Percentiles rank a stretch among this genome's conserved stretches.
Evolutionary conservation across 2,888 invertebrate genomes (phyloP).

Genomic region (Xanthia icteritia): DNA sequence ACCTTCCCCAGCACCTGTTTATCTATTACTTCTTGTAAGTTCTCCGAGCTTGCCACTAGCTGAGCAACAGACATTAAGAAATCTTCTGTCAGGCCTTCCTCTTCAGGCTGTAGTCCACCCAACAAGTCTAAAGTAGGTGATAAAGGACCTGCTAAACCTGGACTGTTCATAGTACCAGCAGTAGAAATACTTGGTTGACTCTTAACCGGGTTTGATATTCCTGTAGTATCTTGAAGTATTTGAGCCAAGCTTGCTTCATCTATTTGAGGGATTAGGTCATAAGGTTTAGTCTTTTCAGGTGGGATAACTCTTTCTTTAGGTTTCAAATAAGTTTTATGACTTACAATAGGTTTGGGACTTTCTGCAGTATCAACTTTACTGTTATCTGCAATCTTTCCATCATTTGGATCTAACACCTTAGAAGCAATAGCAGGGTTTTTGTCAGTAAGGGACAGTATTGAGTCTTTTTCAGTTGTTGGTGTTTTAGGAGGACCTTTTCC

Average conservation of each 20-base stretch:
- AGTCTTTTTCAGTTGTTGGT: slow-evolving; percentile 83
- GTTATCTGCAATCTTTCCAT: slow-evolving; percentile 64
- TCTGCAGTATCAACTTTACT: slow-evolving; percentile 68
- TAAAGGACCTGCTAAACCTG: slow-evolving; percentile 88
- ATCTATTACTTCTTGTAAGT: slow-evolving; percentile 93
- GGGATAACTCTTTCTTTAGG: slow-evolving; percentile 73
- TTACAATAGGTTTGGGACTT: slow-evolving; percentile 68
- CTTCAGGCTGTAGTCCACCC: slow-evolving; percentile 91
- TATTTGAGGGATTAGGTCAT: slow-evolving; percentile 86
- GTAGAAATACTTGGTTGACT: slow-evolving; percentile 78
- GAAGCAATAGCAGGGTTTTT: slow-evolving; percentile 68
- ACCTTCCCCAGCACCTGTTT: slow-evolving; percentile 91
- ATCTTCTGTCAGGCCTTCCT: slow-evolving; percentile 92
- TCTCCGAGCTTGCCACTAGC: slow-evolving; percentile 92
- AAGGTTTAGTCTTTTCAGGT: slow-evolving; percentile 80
- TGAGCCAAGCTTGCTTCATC: slow-evolving; percentile 88
- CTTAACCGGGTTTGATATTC: slow-evolving; percentile 76
- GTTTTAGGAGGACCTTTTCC: slow-evolving; percentile 86
- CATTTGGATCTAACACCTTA: slow-evolving; percentile 66
- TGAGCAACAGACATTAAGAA: slow-evolving; percentile 94
- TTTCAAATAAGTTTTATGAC: slow-evolving; percentile 76
- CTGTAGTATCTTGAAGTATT: slow-evolving; percentile 85
- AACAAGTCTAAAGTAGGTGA: slow-evolving; percentile 91
- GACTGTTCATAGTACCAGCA: slow-evolving; percentile 84
- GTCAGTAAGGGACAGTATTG: slow-evolving; percentile 59